Evolutionary conservation across 35 echinoderm and acorn worm species (phyloP), one percentile per base, ranked within the genome.

Genomic region (Apostichopus parvimensis): DNA sequence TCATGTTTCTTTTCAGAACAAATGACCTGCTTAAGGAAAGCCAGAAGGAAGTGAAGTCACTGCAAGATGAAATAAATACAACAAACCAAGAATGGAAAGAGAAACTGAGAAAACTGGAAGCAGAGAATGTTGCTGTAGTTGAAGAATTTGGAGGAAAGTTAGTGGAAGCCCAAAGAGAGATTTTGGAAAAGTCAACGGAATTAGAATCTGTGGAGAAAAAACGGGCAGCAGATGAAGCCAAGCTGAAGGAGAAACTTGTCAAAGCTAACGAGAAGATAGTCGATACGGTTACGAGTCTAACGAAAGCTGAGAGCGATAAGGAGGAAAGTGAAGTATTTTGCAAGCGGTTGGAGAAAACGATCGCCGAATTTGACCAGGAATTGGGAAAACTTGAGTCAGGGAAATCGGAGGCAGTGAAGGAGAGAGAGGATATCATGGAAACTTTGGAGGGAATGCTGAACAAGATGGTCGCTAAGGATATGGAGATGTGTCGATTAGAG

Each of bases 361-460:
- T 84, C 20, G 81, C 54, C 26, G 81, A 84, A n/a, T 21, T 84
- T 7, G 81, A 84, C n/a, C 20, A 59, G 57, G 81, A 84, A 11
- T 59, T 84, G 81, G 81, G n/a, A 5, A 59, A 84, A 59, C 15
- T 84, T 4, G 54, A 84, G 6, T 56, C 17, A 0, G 81, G 11
- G 21, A 84, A 84, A 21, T 56, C 55, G 1, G 81, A 84, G 17
- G 81, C 81, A 58, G 53, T 84, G 15, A 20, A 84, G 53, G 81
- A 84, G 55, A 84, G 81, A n/a, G 57, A 84, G 6, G 57, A 84
- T 18, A 58, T 58, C 9, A 84, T 84, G 81, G 24, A 20, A 10
- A 84, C 81, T 84, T 58, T 84, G 57, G 54, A 84, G 54, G 81
- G 23, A 21, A 84, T 84, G 81, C 54, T 84, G 55, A 59, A 84